phyloP scores from a whole-genome alignment of 1,140 invertebrate genomes.

The Epicauta chinensis region DNA sequence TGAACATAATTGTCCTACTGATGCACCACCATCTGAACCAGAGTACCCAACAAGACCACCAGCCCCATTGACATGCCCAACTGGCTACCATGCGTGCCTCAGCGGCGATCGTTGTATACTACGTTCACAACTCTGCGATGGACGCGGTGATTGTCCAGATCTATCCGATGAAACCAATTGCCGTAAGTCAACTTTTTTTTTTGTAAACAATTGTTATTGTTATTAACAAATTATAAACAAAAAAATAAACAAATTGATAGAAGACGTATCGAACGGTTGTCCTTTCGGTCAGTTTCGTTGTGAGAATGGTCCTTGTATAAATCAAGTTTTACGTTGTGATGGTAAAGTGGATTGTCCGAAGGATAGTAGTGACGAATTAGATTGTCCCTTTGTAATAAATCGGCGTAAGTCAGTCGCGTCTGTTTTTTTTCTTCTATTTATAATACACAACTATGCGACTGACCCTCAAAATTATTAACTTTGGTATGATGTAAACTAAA shows the following conservation, averaged over 20 bases:
- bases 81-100: conserved; percentile 47
- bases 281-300: conserved; percentile 54
- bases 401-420: conserved; percentile 2
- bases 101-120: conserved; percentile 49
- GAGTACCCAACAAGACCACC: conserved; percentile 24
- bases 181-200: conserved; percentile 45
- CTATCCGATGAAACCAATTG: conserved; percentile 66
- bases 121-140: conserved; percentile 53
- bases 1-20: conserved; percentile 50
- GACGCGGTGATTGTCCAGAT: conserved; percentile 60
- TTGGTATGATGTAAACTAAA: conserved; percentile 1
- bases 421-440: no score
- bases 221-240: no score
- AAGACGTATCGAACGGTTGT: conserved; percentile 31
- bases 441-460: conserved; percentile 8
- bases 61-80: conserved; percentile 40
- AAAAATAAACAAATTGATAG: not conserved
- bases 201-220: not conserved
- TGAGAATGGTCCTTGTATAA: conserved; percentile 45
- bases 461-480: conserved; percentile 3
- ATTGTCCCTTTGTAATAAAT: conserved; percentile 9
- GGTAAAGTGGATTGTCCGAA: conserved; percentile 45
- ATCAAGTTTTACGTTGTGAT: conserved; percentile 46
- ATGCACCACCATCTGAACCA: conserved; percentile 23
- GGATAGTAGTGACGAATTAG: conserved; percentile 47